A percentile compares a stretch with the other conserved stretches of the same genome.
Evolutionary conservation across 1,140 invertebrate species (phyloP).

Genomic region (Drosophila serrata): DNA sequence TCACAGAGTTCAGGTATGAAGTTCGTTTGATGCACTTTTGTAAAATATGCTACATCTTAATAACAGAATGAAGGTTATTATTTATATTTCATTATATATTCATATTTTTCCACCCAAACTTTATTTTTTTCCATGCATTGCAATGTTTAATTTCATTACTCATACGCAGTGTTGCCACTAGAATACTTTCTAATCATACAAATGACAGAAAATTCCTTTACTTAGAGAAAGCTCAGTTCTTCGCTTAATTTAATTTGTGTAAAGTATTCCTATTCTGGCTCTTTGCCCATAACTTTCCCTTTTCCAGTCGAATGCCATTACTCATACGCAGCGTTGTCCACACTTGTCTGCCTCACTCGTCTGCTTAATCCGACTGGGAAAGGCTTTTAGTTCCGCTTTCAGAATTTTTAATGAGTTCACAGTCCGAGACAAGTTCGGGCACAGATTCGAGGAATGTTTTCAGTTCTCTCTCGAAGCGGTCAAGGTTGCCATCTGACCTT

Average conservation of each 20-base stretch:
- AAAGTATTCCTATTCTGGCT: not conserved
- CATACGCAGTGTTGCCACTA: constrained; percentile 13
- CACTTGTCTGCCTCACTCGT: not conserved
- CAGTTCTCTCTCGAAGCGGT: constrained; percentile 5
- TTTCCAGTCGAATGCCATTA: constrained; percentile 6
- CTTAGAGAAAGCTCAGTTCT: not conserved
- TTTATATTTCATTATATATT: no score
- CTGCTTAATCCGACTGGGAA: constrained; percentile 19
- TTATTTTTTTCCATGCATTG: not conserved
- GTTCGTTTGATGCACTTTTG: no score
- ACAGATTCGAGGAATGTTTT: constrained; percentile 29
- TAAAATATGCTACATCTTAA: no score
- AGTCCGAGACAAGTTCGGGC: constrained; percentile 19
- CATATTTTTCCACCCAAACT: not conserved
- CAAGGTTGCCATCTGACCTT: constrained; percentile 40
- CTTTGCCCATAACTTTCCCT: not conserved
- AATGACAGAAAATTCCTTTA: constrained; percentile 10
- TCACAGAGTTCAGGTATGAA: no score
- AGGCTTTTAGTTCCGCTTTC: constrained; percentile 28
- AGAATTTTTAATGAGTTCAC: constrained; percentile 47
- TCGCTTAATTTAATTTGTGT: not conserved
- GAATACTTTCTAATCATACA: not conserved
- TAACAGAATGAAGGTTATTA: not conserved
- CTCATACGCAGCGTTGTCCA: constrained; percentile 34
- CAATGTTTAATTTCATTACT: constrained; percentile 4